Conservation (phyloP, 2,113 vertebrate genomes). For the Hepsetus odoe region DNA sequence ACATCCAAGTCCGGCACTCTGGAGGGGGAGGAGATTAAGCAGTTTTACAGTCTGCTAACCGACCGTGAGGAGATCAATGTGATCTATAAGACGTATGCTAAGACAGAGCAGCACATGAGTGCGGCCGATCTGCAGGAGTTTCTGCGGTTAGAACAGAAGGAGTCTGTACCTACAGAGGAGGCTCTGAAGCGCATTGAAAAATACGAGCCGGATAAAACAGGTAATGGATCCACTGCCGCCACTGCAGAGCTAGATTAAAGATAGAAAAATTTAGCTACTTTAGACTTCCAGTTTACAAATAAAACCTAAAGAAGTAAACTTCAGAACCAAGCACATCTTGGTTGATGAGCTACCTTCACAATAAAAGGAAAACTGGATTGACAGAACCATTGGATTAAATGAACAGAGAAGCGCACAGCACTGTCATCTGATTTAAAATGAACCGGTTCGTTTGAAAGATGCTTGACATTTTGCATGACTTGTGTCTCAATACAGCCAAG, state of each 20-base stretch:
- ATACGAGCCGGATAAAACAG: conserved; percentile 83
- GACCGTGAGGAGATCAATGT: conserved; percentile 83
- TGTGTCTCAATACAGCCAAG: conserved; percentile 76
- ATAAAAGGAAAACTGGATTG: too few species aligned
- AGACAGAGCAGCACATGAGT: conserved; percentile 75
- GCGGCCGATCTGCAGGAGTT: conserved; percentile 78
- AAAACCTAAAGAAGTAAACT: too few species aligned
- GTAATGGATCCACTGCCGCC: conserved; percentile 51
- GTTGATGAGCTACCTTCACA: too few species aligned
- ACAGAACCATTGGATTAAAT: too few species aligned
- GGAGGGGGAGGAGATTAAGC: conserved; percentile 90
- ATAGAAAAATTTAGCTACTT: too few species aligned
- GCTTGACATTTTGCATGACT: background rate
- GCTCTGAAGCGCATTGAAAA: conserved; percentile 83
- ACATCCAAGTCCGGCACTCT: conserved; percentile 84
- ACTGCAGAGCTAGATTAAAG: conserved; percentile 24
- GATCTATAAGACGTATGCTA: conserved; percentile 76
- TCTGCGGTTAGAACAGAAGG: conserved; percentile 80
- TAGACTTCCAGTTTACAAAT: too few species aligned
- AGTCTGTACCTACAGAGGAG: conserved; percentile 70
- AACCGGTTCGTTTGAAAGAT: background rate
- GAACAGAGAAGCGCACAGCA: too few species aligned
- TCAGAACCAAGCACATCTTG: too few species aligned
- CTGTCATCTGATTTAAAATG: too few species aligned
- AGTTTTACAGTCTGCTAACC: conserved; percentile 90